phyloP scores from a whole-genome alignment of 2,888 invertebrate genomes.

The Ormia ochracea region DNA sequence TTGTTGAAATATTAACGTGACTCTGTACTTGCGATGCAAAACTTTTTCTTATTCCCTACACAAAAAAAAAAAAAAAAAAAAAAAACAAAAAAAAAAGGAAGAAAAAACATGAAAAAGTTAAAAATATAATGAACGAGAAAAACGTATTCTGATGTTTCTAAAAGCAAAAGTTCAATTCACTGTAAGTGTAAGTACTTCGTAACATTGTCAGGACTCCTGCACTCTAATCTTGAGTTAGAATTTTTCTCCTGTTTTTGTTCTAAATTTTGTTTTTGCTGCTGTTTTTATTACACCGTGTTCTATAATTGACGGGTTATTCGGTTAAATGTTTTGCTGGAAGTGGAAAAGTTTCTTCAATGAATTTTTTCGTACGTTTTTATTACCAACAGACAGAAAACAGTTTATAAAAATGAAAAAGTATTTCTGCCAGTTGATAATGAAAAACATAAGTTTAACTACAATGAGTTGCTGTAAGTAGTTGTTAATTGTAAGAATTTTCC shows the following conservation, averaged over 20 bases:
- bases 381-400: conserved; percentile 52
- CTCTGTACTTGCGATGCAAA: conserved; percentile 56
- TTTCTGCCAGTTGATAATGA: conserved; percentile 41
- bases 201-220: conserved; percentile 44
- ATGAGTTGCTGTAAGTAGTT: conserved; percentile 55
- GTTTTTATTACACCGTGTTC: conserved; percentile 41
- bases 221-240: conserved; percentile 27
- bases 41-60: conserved; percentile 12
- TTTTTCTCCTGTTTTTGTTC: conserved; percentile 2
- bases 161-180: conserved; percentile 50
- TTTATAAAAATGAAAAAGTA: conserved; percentile 45
- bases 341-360: conserved; percentile 51
- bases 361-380: conserved; percentile 39
- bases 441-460: conserved; percentile 45
- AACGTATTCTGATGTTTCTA: conserved; percentile 45
- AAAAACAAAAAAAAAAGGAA: conserved; percentile 33
- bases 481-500: conserved; percentile 56
- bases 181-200: conserved; percentile 43
- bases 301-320: conserved; percentile 62
- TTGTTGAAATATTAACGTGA: conserved; percentile 61
- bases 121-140: conserved; percentile 33
- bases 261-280: conserved; percentile 12
- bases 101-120: not conserved
- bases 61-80: not conserved
- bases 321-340: conserved; percentile 58